Evolutionary conservation across 2,888 invertebrate genomes (phyloP), one percentile per base, ranked within the genome.

Genomic region (Phengaris alcon): DNA sequence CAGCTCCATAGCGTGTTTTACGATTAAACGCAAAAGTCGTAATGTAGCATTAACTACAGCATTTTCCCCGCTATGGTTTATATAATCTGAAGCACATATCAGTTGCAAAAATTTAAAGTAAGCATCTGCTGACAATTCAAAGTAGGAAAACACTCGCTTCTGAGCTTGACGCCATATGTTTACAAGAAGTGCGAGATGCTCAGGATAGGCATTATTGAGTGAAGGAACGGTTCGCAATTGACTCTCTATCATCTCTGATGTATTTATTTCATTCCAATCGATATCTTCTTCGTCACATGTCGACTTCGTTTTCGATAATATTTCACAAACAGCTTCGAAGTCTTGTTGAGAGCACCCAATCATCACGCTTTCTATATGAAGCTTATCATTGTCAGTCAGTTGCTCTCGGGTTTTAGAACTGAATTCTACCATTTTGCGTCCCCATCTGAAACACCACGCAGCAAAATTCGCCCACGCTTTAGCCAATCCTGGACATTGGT

Each of bases 371-470:
- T 95, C 95, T 81, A 96, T 95, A 80, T 94, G 94, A 73, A 93
- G 83, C 81, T 95, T 95, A 82, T 96, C 96, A 74, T 94, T 94
- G 78, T 95, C 95, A 10, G 95, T 95, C 13, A 96, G 86, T 79
- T 95, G 95, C 77, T 95, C 95, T 22, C 95, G 94, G 15, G 94
- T 94, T 82, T 95, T 95, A 0, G 94, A 94, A 81, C 96, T 95
- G 77, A 95, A 95, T 82, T 97, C 97, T 0, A 97, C 96, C 83
- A 97, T 96, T 90, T 97, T 97, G 75, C 96, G 94, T 46, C 98
- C 98, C 97, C 98, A 97, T 82, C 97, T 96, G 87, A 98, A 99
- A 85, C 98, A 97, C 99, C 99, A 99, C 75, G 97, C 96, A 2
- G 98, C 99, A 82, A 98, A 97, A 73, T 95, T 95, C 74, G 97